phyloP scores from a whole-genome alignment of 2,888 invertebrate genomes.

The Agrotis exclamationis region DNA sequence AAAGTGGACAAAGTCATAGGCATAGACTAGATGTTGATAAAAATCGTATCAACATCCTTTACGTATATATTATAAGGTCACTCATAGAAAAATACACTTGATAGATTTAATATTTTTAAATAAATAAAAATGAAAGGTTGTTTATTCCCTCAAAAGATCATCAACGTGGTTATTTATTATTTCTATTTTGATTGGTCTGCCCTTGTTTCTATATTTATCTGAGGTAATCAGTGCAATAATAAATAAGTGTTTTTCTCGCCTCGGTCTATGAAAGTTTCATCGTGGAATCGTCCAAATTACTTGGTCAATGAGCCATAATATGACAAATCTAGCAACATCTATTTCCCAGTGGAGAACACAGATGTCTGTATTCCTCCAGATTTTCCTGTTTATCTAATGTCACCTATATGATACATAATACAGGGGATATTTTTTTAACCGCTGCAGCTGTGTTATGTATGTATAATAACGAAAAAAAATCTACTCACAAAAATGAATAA shows the following conservation, averaged over 20 bases:
- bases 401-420: no score
- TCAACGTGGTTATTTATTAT: slow-evolving; percentile 40
- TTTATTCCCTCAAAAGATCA: slow-evolving; percentile 21
- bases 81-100: no score
- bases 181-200: slow-evolving; percentile 17
- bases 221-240: slow-evolving; percentile 8
- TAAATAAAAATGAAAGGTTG: slow-evolving; percentile 10
- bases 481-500: no score
- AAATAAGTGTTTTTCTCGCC: slow-evolving; percentile 11
- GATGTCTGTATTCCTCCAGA: not conserved
- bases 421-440: no score
- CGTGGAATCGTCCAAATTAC: not conserved
- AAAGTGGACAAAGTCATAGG: no score
- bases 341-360: not conserved
- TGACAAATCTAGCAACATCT: not conserved
- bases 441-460: no score
- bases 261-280: slow-evolving; percentile 10
- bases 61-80: no score
- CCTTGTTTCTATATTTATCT: slow-evolving; percentile 16
- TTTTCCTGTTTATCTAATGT: not conserved
- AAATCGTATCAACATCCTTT: no score
- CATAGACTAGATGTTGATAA: no score
- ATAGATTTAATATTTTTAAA: no score
- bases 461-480: no score
- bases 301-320: not conserved